Conservation (phyloP, 2,113 vertebrate species). For the Callionymus lyra region DNA sequence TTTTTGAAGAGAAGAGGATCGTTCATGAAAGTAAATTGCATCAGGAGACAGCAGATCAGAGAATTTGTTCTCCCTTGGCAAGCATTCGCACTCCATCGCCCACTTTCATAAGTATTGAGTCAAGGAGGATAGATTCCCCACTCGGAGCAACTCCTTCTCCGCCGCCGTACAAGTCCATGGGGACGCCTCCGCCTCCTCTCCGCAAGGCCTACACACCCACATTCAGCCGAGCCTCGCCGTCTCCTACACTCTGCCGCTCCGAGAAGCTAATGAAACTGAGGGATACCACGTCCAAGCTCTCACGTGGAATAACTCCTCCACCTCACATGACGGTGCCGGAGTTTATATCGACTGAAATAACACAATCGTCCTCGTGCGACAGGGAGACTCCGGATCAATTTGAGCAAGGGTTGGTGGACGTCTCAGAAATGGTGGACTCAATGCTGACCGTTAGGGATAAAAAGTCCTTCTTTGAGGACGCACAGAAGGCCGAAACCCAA, state of each 20-base stretch:
- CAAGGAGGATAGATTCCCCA: constrained; percentile 67
- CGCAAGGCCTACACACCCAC: constrained; percentile 54
- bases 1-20: constrained; percentile 40
- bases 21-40: constrained; percentile 44
- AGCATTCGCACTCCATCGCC: constrained; percentile 77
- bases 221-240: constrained; percentile 55
- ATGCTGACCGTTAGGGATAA: constrained; percentile 70
- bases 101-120: constrained; percentile 85
- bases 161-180: constrained; percentile 54
- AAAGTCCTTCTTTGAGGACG: constrained; percentile 69
- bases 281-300: constrained; percentile 72
- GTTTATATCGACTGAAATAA: constrained; percentile 53
- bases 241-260: constrained; percentile 69
- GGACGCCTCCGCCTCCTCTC: constrained; percentile 60
- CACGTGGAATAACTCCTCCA: constrained; percentile 48
- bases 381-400: constrained; percentile 52
- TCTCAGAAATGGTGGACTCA: constrained; percentile 55
- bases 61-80: constrained; percentile 58
- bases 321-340: constrained; percentile 40
- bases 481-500: constrained; percentile 65
- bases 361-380: constrained; percentile 63
- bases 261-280: constrained; percentile 77
- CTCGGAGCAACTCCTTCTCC: constrained; percentile 61
- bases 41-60: constrained; percentile 44
- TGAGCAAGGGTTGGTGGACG: constrained; percentile 39